Percentiles rank a stretch among this genome's conserved stretches.
Evolutionary conservation across 2,113 vertebrate species (phyloP).

Genomic region (Aleadryas rufinucha): DNA sequence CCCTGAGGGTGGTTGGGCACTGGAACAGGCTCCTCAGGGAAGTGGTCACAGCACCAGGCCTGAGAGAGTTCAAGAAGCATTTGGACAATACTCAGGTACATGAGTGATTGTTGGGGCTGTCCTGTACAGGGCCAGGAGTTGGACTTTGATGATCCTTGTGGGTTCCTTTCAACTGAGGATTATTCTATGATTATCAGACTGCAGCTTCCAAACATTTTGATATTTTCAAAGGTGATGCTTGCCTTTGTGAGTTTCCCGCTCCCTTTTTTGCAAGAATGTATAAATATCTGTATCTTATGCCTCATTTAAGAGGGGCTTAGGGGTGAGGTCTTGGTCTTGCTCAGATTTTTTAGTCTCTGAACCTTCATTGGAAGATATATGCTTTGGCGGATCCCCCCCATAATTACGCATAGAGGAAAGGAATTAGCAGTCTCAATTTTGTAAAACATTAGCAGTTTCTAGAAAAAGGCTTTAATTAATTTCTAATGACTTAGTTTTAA

Average conservation of each 20-base stretch:
- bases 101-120: neutral
- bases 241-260: neutral
- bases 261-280: neutral
- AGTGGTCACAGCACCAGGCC: neutral
- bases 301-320: neutral
- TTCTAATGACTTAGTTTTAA: neutral
- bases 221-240: neutral
- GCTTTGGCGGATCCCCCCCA: neutral
- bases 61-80: fast-evolving
- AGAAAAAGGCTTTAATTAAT: neutral
- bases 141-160: neutral
- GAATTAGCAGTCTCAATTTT: neutral
- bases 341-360: neutral
- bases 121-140: neutral
- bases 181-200: neutral
- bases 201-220: neutral
- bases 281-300: neutral
- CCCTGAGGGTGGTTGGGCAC: neutral
- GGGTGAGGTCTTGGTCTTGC: neutral
- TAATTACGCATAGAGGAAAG: neutral
- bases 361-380: neutral
- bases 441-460: neutral
- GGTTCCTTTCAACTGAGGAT: neutral
- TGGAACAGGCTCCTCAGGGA: neutral
- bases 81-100: neutral